Evolutionary conservation across 1,140 invertebrate genomes (phyloP), one percentile per base, ranked within the genome.

Genomic region (Calliphora vicina): DNA sequence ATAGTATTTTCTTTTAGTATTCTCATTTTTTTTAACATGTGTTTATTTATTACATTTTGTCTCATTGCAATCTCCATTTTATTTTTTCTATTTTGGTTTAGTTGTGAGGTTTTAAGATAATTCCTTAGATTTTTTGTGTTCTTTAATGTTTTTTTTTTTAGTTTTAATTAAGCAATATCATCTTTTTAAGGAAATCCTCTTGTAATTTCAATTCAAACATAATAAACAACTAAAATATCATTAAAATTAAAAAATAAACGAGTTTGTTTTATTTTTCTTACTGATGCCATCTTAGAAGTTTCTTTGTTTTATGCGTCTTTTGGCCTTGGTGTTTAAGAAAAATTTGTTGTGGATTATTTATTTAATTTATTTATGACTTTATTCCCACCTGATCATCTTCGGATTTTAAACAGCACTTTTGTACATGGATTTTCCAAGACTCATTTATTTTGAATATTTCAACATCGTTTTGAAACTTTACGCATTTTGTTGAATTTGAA

Each of bases 161-260:
- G 23, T 57, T 57, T 57, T 17, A 67, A 67, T 67, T 67, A 67
- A 67, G 61, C n/a, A 67, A 67, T 50, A 67, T 25, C 23, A 23
- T 67, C 20, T 8, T 23, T 8, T 25, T 23, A 67, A 67, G n/a
- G n/a, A 67, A 67, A 23, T 23, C 23, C 10, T 20, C 61, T 20
- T 67, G 61, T 67, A 67, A 67, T 67, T 67, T 67, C 61, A 25
- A 67, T 67, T 67, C 61, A 23, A 67, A 23, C n/a, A 23, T 67
- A 67, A 67, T 67, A 67, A 67, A 67, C 61, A 4, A n/a, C 61
- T 67, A 67, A 67, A 67, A 67, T 67, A 67, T 67, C 61, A 10
- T 67, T 23, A 67, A 67, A 67, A 57, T 17, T 10, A 67, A 67
- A 67, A 67, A 25, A 57, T 57, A 57, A 57, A 57, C 15, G n/a